Evolutionary conservation across 2,888 invertebrate species (phyloP), one percentile per base, ranked within the genome.

Genomic region (Mystacides longicornis): DNA sequence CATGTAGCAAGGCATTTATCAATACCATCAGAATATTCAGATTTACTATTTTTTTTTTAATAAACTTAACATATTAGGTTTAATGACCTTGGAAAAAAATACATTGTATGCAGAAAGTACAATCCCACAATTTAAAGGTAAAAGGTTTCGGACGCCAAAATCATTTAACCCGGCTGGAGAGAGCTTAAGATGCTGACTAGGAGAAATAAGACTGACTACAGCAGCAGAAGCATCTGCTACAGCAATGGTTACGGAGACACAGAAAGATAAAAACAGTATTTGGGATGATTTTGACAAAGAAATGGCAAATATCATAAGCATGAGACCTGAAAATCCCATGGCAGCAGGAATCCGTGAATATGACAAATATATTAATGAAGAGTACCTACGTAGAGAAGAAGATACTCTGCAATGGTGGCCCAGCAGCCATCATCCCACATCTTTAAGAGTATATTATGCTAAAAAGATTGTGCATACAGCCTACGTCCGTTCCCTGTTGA

Each of bases 361-460:
- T 1, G 62, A 64, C 20, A 61, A 63, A 58, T 64, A 63, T 55
- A 33, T 65, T 9, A 45, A 64, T 27, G 64, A 63, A 37, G 55
- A 57, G 37, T 57, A 58, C 23, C 16, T 63, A 22, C 14, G 53
- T 21, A 22, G 61, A 37, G 60, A 52, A 22, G 59, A 57, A 53
- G 57, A 63, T 59, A 62, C 63, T 7, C 33, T 61, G 9, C 58
- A 62, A 42, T 62, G 62, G 62, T 57, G 60, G 62, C n/a, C 47
- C 2, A 54, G 23, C 4, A 16, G 57, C 16, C 51, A 45, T 54
- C 11, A 51, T 45, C 27, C 61, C 61, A 2, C 54, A 45, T 33
- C 19, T 61, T 19, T 59, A 54, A 50, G 9, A 52, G 27, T 50
- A 16, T 43, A n/a, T n/a, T n/a, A 18, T 43, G n/a, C 43, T 43